A percentile compares a stretch with the other conserved stretches of the same genome.
phyloP scores from a whole-genome alignment of 2,113 vertebrate species.

The Fregetta grallaria region DNA sequence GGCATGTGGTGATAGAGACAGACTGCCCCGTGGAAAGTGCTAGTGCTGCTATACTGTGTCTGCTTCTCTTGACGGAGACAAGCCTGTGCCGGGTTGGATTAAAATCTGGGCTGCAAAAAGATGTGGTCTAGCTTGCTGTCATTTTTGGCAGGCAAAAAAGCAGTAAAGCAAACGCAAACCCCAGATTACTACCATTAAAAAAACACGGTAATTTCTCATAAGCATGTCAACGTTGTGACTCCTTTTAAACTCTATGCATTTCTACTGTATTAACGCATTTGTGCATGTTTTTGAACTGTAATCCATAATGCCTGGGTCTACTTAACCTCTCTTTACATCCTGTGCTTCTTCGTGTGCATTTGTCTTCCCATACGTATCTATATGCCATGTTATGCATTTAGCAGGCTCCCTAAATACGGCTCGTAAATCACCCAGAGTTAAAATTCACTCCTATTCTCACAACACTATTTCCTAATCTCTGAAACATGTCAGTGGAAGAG shows the following conservation, averaged over 20 bases:
- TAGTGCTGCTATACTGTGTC: neutral
- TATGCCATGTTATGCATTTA: neutral
- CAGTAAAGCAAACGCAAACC: neutral
- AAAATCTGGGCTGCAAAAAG: neutral
- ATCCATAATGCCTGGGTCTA: neutral
- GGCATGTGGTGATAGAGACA: neutral
- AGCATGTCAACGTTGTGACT: neutral
- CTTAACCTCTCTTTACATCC: neutral
- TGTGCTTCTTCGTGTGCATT: neutral
- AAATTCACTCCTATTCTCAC: slow-evolving; percentile 20
- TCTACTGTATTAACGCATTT: neutral
- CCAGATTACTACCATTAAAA: neutral
- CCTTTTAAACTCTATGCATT: neutral
- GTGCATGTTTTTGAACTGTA: neutral
- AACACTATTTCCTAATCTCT: slow-evolving; percentile 47
- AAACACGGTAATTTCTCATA: rapidly evolving
- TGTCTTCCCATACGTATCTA: neutral
- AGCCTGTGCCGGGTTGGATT: neutral
- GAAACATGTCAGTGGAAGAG: slow-evolving; percentile 29
- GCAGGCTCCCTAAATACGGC: neutral
- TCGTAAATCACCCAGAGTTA: neutral
- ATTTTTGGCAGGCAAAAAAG: neutral
- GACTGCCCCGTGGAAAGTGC: neutral
- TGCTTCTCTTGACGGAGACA: neutral
- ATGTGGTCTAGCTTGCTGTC: neutral